Percentiles rank a stretch among this genome's conserved stretches.
These are phyloP conservation scores for Amphibalanus amphitrite DNA, from an alignment of 1,140 invertebrate genomes.

Conservation along the genomic window DNA sequence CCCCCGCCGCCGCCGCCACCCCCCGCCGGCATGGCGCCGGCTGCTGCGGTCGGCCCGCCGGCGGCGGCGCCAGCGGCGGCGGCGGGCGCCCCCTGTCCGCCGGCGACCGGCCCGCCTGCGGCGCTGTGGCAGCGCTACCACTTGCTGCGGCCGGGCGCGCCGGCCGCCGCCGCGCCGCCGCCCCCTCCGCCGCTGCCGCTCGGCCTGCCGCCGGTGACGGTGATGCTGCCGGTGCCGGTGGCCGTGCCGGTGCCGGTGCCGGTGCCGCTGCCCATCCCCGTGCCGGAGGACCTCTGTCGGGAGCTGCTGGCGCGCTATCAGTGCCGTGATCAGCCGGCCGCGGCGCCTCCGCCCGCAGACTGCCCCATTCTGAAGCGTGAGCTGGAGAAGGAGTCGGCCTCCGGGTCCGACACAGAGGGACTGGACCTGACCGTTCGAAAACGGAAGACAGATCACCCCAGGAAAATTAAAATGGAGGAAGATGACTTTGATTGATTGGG, in stretches of 20 bases:
- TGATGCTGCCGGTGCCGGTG: not conserved
- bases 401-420: not conserved
- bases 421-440: not conserved
- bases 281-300: not conserved
- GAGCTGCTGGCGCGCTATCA: not conserved
- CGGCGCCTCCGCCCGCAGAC: not conserved
- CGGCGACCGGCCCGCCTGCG: conserved; percentile 17
- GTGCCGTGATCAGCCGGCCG: no score
- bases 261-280: not conserved
- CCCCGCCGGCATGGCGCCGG: conserved; percentile 10
- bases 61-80: not conserved
- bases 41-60: not conserved
- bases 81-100: conserved; percentile 8
- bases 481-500: not conserved
- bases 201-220: not conserved
- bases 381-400: not conserved
- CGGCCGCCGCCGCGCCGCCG: conserved; percentile 26
- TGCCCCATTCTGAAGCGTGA: not conserved
- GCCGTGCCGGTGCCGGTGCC: not conserved
- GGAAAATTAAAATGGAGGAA: not conserved
- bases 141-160: conserved; percentile 19
- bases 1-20: conserved; percentile 3
- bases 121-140: conserved; percentile 19
- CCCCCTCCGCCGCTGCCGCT: conserved; percentile 23
- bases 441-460: not conserved